phyloP scores from a whole-genome alignment of 2,888 invertebrate species.

The Hetaerina titia region DNA sequence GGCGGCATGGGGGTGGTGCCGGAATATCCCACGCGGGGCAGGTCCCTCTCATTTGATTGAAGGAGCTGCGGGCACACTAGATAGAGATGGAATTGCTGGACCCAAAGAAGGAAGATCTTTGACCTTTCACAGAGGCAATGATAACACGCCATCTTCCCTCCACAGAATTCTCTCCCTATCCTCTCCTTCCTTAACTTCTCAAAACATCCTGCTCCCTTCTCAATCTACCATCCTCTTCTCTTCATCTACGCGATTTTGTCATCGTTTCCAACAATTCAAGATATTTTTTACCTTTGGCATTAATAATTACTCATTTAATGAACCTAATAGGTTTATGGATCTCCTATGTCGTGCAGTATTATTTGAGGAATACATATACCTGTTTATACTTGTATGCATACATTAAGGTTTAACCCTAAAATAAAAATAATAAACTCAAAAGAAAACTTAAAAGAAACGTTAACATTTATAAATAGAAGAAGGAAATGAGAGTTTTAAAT shows the following conservation, averaged over 20 bases:
- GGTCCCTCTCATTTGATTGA: neutral
- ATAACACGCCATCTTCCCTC: neutral
- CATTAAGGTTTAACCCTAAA: too few species aligned
- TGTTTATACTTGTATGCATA: too few species aligned
- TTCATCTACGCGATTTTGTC: neutral
- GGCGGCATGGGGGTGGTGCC: neutral
- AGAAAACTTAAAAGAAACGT: too few species aligned
- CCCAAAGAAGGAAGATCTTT: neutral
- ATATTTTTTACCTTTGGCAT: too few species aligned
- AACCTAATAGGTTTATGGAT: too few species aligned
- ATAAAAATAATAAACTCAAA: too few species aligned
- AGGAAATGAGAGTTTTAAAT: too few species aligned
- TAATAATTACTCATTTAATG: too few species aligned
- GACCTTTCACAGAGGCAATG: neutral
- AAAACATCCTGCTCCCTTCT: neutral
- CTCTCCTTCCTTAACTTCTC: neutral
- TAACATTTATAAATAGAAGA: too few species aligned
- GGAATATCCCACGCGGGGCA: neutral
- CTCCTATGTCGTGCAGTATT: too few species aligned
- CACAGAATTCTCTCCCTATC: neutral
- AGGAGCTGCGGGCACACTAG: neutral
- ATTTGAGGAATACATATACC: too few species aligned
- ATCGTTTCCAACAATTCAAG: neutral
- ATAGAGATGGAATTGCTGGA: constrained; percentile 6
- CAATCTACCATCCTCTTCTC: neutral